Conservation (phyloP, 2,797 vertebrate genomes). For the Anguilla marmorata region DNA sequence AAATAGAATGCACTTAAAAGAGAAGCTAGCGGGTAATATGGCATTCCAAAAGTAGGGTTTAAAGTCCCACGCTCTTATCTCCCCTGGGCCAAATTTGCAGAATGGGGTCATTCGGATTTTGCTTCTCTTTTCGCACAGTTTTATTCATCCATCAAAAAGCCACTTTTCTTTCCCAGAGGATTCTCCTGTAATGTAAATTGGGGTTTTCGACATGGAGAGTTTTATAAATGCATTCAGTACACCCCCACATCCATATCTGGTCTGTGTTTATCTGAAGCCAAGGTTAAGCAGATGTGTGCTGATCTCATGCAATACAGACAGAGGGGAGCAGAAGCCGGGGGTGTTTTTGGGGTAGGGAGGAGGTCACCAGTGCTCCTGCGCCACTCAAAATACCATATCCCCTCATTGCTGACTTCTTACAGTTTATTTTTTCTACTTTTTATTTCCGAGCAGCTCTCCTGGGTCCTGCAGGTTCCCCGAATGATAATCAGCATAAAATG, state of each 20-base stretch:
- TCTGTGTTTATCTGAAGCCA: constrained; percentile 66
- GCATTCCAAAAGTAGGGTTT: constrained; percentile 25
- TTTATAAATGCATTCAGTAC: background rate
- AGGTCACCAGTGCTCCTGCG: background rate
- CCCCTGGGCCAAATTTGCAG: constrained; percentile 36
- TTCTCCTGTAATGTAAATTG: constrained; percentile 49
- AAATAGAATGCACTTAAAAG: constrained; percentile 1
- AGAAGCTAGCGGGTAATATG: constrained; percentile 5
- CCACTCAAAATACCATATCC: background rate
- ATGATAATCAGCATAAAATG: background rate
- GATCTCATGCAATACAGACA: constrained; percentile 66
- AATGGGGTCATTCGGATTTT: constrained; percentile 29
- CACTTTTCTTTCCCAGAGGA: constrained; percentile 47
- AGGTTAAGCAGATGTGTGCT: constrained; percentile 70
- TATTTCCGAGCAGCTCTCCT: background rate
- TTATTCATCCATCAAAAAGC: constrained; percentile 59
- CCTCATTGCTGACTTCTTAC: background rate
- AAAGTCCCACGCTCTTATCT: constrained; percentile 23
- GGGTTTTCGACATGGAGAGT: constrained; percentile 9
- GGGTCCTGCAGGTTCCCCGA: background rate
- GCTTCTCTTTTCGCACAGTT: constrained; percentile 40
- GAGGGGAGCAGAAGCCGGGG: constrained; percentile 38
- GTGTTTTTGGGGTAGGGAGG: constrained; percentile 36
- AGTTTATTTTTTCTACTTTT: background rate
- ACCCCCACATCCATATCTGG: constrained; percentile 59